These are phyloP conservation scores for Melieria crassipennis DNA, from an alignment of 2,888 invertebrate species.

Conservation along the genomic window DNA sequence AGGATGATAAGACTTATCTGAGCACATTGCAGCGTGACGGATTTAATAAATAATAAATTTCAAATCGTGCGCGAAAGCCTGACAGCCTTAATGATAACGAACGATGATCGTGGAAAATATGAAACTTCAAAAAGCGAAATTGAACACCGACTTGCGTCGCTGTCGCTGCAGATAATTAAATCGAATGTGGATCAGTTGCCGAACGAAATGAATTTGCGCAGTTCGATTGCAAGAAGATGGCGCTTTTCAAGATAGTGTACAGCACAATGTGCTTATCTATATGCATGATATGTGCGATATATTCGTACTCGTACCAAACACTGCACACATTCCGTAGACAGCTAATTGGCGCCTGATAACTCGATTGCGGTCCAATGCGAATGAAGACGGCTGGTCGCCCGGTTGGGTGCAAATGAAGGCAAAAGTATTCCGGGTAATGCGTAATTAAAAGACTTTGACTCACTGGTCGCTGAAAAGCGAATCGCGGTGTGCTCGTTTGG, in stretches of 20 bases:
- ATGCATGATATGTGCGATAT: background rate
- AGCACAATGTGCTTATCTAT: background rate
- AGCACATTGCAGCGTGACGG: background rate
- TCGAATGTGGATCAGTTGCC: constrained; percentile 17
- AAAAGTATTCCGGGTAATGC: too few relatives aligned
- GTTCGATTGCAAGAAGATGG: constrained; percentile 13
- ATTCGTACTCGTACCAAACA: background rate
- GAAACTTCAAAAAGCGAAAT: background rate
- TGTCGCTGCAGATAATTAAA: background rate
- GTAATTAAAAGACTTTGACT: too few relatives aligned
- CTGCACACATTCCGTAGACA: too few relatives aligned
- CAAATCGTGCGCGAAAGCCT: background rate
- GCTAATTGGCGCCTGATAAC: too few relatives aligned
- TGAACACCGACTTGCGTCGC: background rate
- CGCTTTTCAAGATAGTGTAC: constrained; percentile 27
- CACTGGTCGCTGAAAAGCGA: too few relatives aligned
- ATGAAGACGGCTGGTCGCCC: too few relatives aligned
- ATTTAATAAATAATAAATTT: constrained; percentile 8
- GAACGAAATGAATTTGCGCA: constrained; percentile 31
- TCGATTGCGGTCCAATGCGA: too few relatives aligned
- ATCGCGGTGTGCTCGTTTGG: too few relatives aligned
- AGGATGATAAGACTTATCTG: background rate
- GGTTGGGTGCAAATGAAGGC: too few relatives aligned
- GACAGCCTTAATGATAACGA: constrained; percentile 14
- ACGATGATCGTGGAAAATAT: background rate